phyloP scores from a whole-genome alignment of 2,888 invertebrate genomes.

The Tillus elongatus region DNA sequence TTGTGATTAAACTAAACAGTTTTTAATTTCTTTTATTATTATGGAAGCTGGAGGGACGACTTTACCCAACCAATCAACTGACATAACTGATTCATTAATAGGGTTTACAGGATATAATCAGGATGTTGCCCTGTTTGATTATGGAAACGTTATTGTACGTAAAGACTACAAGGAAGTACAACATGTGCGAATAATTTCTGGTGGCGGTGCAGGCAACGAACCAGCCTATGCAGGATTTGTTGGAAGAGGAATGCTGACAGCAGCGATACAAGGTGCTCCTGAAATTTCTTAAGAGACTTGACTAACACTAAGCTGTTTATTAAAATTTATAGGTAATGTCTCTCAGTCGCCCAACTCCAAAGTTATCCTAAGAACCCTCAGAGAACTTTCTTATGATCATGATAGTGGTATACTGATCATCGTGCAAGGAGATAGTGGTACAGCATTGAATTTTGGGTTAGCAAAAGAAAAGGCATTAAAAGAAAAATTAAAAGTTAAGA shows the following conservation, averaged over 20 bases:
- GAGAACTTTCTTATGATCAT: slow-evolving; percentile 31
- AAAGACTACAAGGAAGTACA: slow-evolving; percentile 31
- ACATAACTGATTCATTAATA: too few species aligned
- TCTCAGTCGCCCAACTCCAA: slow-evolving; percentile 30
- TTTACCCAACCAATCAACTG: too few species aligned
- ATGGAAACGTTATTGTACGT: slow-evolving; percentile 35
- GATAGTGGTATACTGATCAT: slow-evolving; percentile 61
- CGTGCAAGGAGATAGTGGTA: slow-evolving; percentile 69
- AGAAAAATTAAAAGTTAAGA: slow-evolving; percentile 47
- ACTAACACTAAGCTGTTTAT: too few species aligned
- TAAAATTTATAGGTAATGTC: slow-evolving; percentile 30
- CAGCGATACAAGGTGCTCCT: slow-evolving; percentile 57
- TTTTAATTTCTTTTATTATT: too few species aligned
- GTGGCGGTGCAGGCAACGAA: slow-evolving; percentile 81
- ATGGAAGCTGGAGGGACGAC: too few species aligned
- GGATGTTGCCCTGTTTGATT: slow-evolving; percentile 32
- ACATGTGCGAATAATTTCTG: slow-evolving; percentile 55
- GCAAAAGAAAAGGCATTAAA: slow-evolving; percentile 65
- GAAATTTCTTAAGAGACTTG: neutral
- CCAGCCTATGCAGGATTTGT: slow-evolving; percentile 58
- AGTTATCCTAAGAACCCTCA: slow-evolving; percentile 32
- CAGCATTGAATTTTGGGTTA: slow-evolving; percentile 71
- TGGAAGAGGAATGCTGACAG: slow-evolving; percentile 71
- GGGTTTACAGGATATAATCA: slow-evolving; percentile 26
- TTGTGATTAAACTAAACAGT: too few species aligned